A percentile compares a stretch with the other conserved stretches of the same genome.
These are phyloP conservation scores for Molanna angustata DNA, from an alignment of 2,888 invertebrate species.

Conservation along the genomic window DNA sequence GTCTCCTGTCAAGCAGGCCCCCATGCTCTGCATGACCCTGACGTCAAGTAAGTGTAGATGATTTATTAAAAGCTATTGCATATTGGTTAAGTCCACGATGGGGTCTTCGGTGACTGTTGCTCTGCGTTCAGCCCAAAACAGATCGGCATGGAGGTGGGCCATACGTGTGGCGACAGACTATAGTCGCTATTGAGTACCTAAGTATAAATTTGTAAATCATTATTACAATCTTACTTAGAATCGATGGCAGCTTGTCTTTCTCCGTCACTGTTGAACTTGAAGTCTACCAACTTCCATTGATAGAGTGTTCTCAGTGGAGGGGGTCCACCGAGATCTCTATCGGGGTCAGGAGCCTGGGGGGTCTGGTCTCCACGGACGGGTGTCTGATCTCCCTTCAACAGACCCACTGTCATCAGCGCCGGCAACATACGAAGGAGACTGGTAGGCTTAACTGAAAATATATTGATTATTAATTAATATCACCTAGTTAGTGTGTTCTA, in stretches of 20 bases:
- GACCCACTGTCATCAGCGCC: slow-evolving; percentile 34
- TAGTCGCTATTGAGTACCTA: too few relatives aligned
- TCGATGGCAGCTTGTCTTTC: slow-evolving; percentile 59
- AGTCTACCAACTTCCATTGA: slow-evolving; percentile 74
- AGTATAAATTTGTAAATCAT: too few relatives aligned
- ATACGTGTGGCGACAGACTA: too few relatives aligned
- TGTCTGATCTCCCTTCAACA: slow-evolving; percentile 8
- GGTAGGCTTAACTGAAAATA: slow-evolving; percentile 35
- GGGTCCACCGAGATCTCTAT: slow-evolving; percentile 48
- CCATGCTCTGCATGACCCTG: too few relatives aligned
- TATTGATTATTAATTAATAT: background rate
- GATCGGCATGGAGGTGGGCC: too few relatives aligned
- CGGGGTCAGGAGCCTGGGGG: slow-evolving; percentile 38
- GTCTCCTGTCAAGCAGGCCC: too few relatives aligned
- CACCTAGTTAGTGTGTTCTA: too few relatives aligned
- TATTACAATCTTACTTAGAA: slow-evolving; percentile 49
- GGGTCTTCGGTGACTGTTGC: too few relatives aligned
- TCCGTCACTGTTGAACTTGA: slow-evolving; percentile 60
- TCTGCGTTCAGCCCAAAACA: too few relatives aligned
- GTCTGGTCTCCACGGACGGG: slow-evolving; percentile 4
- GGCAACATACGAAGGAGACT: slow-evolving; percentile 50
- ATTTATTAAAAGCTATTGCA: too few relatives aligned
- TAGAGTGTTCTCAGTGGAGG: slow-evolving; percentile 62
- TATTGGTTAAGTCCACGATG: too few relatives aligned
- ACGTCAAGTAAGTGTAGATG: too few relatives aligned